Base-by-base conservation (phyloP, 1,140 invertebrate species). In the Sarcophaga peregrina region DNA sequence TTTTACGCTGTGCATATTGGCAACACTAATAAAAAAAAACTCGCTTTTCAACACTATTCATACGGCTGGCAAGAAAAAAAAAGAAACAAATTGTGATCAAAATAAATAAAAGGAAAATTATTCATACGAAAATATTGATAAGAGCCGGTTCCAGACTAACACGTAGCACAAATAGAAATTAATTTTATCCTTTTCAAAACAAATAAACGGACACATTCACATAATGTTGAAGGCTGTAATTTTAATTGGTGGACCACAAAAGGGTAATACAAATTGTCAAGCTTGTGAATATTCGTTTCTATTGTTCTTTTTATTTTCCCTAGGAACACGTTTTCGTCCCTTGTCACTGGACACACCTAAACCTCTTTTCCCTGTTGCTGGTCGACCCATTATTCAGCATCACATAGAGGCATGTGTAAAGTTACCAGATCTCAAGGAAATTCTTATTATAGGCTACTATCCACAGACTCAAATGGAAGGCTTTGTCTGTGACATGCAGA, bases 301-400 rank as follows among this genome's bases (percentile, higher is more conserved):
- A 46, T 76, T 46, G n/a, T n/a, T n/a, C n/a, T 83, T 78, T 50
- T 20, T 68, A 80, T 84, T 82, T 83, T 62, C 45, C 47, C 83
- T 83, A 98, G 97, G 98, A 13, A 99, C 98, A 11, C 92, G 98
- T 82, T 99, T 99, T 90, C 94, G 98, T 7, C 98, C 98, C 0
- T 91, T 99, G 5, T 99, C 98, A 0, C 91, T 99, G 84, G 98
- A 99, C 88, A 94, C 97, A 54, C 98, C 98, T 6, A 99, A 99
- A 89, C 98, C 98, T 0, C 88, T 99, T 8, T 99, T 99, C 91
- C 98, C 98, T 7, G 95, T 99, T 17, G 98, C 98, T 83, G 98
- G 98, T 2, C 91, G 97, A 45, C 97, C 97, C 4, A 92, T 98
- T 85, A 97, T 99, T 84, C 97, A 99, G 87, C 98, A 99, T 91